Evolutionary conservation across 2,888 invertebrate species (phyloP), one percentile per base, ranked within the genome.

Genomic region (Amaurobius ferox): DNA sequence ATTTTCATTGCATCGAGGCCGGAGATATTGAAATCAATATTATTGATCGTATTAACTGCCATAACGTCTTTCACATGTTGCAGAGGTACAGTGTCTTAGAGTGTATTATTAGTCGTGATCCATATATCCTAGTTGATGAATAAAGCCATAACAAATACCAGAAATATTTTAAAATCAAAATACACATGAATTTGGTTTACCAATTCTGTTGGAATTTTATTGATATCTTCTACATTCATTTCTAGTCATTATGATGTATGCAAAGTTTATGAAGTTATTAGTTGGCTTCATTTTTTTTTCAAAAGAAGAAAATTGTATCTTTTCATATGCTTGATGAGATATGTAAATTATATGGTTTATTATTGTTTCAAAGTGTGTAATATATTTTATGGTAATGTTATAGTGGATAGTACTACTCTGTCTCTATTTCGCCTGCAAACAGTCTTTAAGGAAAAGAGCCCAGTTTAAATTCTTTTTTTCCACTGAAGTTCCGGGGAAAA

Each of bases 331-430:
- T 29, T 30, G 13, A 64, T 64, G 64, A 64, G 30, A 66, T 32
- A 66, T 66, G 66, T 32, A 35, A 66, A 66, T 66, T 66, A 44
- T 67, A 40, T 85, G 77, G 76, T 71, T 78, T 72, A 71, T 83
- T 77, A 64, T 85, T 77, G 83, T 72, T 77, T 48, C 48, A 77
- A 76, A 77, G 48, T 68, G 61, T 83, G 83, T 85, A 77, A 85
- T 85, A 85, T 85, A 85, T 85, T 85, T 85, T 85, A 85, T 71
- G 83, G 77, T 85, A 85, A 85, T 85, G 83, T 85, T 85, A 66
- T 83, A 83, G 83, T 66, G 71, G 77, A 48, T 77, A 83, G 77
- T 70, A 55, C 30, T 62, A 70, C 55, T 71, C 28, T 73, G 55
- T 66, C 44, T 64, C 44, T 83, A 64, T 29, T 71, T 71, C 29